Evolutionary conservation across 2,888 invertebrate species (phyloP).

Genomic region (Hydropsyche betteni): DNA sequence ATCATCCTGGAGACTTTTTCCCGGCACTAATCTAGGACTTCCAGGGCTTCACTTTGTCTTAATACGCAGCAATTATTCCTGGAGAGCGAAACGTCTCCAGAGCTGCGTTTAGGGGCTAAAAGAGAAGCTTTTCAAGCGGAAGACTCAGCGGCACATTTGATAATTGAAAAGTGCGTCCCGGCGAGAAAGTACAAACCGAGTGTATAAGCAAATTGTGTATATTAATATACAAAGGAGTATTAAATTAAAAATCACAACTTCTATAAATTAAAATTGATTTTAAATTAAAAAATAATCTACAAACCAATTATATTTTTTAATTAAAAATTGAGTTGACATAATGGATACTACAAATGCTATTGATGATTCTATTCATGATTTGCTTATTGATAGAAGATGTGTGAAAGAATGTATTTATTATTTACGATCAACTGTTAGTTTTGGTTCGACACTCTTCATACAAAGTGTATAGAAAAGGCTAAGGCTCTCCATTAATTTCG

Average conservation of each 20-base stretch:
- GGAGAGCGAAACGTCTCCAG: not conserved
- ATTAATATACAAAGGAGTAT: not conserved
- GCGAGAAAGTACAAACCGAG: slow-evolving; percentile 28
- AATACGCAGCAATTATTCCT: slow-evolving; percentile 11
- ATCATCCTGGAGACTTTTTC: not conserved
- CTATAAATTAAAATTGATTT: no score
- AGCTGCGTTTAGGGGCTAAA: not conserved
- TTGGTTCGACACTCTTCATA: not conserved
- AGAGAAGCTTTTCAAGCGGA: slow-evolving; percentile 5
- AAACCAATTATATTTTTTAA: no score
- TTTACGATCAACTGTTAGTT: not conserved
- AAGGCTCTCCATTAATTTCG: slow-evolving; percentile 23
- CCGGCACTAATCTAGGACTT: not conserved
- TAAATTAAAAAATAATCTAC: no score
- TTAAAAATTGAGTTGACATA: no score
- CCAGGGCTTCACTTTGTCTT: not conserved
- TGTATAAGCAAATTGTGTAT: slow-evolving; percentile 29
- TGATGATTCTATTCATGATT: no score
- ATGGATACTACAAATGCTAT: no score
- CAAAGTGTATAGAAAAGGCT: not conserved
- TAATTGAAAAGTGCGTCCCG: slow-evolving; percentile 27
- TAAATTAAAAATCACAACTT: no score
- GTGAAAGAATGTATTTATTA: no score
- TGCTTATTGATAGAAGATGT: no score
- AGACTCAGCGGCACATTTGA: slow-evolving; percentile 12